Conservation (phyloP, 35 echinoderm and acorn worm genomes). For the Eucidaris tribuloides region DNA sequence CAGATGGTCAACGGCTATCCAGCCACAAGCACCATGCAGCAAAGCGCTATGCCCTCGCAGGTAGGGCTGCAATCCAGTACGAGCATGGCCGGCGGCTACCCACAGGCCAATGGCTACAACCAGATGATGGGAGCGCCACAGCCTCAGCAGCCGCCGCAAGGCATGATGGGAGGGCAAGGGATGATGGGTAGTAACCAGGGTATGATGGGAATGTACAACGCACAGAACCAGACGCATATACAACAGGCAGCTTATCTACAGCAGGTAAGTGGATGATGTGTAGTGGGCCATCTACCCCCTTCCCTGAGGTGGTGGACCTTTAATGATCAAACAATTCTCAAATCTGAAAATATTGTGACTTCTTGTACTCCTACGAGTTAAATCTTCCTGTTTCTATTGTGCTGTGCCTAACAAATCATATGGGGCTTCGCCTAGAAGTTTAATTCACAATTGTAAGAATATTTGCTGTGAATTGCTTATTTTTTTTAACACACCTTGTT, state of each 20-base stretch:
- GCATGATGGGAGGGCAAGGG: neutral
- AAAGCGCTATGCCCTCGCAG: neutral
- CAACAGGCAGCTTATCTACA: constrained; percentile 5
- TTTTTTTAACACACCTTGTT: too few species aligned
- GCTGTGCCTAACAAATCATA: too few species aligned
- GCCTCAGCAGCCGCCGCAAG: neutral
- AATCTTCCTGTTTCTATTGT: too few species aligned
- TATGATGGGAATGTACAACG: constrained; percentile 24
- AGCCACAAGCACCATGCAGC: neutral
- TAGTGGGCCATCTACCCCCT: too few species aligned
- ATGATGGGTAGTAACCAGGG: neutral
- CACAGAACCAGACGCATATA: constrained; percentile 11
- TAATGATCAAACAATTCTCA: too few species aligned
- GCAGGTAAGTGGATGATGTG: neutral
- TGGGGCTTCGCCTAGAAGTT: too few species aligned
- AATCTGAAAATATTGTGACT: too few species aligned
- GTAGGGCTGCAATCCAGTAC: constrained; percentile 21
- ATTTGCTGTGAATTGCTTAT: too few species aligned
- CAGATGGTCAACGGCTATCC: constrained; percentile 33
- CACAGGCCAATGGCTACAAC: neutral
- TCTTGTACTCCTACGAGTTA: too few species aligned
- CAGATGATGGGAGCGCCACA: neutral
- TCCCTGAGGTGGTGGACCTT: too few species aligned
- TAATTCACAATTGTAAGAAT: too few species aligned
- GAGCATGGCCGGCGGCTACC: neutral